Conservation (phyloP, 2,113 vertebrate genomes). For the Suncus etruscus region DNA sequence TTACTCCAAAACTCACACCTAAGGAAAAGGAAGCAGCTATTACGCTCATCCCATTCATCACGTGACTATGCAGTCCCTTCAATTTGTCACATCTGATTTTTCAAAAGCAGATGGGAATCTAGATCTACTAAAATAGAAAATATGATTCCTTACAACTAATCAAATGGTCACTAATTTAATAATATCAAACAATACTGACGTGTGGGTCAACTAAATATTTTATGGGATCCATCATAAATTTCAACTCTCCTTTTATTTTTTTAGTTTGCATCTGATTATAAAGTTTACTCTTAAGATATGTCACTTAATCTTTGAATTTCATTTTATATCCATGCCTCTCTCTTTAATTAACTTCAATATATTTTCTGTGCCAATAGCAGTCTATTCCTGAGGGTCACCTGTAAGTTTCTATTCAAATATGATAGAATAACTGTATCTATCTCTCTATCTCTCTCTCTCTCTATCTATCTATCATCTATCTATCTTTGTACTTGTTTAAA, state of each 20-base stretch:
- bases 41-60: not conserved
- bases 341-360: not conserved
- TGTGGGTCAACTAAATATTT: not conserved
- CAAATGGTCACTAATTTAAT: not conserved
- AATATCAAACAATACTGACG: not conserved
- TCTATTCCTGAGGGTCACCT: not conserved
- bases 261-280: not conserved
- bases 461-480: too few species aligned
- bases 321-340: not conserved
- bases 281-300: not conserved
- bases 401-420: not conserved
- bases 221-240: not conserved
- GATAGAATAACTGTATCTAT: not conserved
- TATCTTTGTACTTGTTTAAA: not conserved
- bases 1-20: not conserved
- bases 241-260: not conserved
- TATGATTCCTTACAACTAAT: not conserved
- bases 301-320: not conserved
- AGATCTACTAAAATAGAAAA: not conserved
- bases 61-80: too few species aligned
- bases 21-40: not conserved
- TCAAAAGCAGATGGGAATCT: constrained; percentile 32
- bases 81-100: constrained; percentile 9
- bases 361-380: not conserved
- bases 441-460: too few species aligned